Conservation (phyloP, 2,113 vertebrate species). For the Astatotilapia flaviijosephi region DNA sequence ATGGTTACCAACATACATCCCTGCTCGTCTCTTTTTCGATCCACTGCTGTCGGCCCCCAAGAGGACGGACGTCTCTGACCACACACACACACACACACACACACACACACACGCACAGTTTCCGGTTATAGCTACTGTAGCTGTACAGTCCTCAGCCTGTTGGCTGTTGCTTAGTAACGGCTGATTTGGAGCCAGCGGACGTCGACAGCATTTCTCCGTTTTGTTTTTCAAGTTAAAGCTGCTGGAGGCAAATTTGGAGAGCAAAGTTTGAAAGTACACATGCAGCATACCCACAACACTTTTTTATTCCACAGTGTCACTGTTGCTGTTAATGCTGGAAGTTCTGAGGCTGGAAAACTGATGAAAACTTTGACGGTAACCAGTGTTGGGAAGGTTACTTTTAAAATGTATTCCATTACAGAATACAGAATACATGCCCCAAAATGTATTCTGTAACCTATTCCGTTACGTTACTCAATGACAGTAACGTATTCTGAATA, state of each 20-base stretch:
- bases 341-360: neutral
- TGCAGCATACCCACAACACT: neutral
- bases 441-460: no score
- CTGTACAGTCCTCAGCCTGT: neutral
- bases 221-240: neutral
- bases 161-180: constrained; percentile 37
- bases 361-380: neutral
- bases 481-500: no score
- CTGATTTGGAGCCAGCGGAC: neutral
- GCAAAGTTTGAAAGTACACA: neutral
- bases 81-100: neutral
- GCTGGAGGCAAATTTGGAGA: neutral
- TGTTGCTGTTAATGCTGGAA: neutral
- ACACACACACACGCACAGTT: neutral
- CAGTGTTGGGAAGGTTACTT: no score
- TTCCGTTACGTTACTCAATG: no score
- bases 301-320: neutral
- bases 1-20: neutral
- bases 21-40: neutral
- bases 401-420: no score
- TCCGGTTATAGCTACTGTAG: constrained; percentile 12
- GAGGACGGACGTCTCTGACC: neutral
- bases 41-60: neutral
- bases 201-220: neutral
- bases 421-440: no score